A percentile compares a stretch with the other conserved stretches of the same genome.
These are phyloP conservation scores for Halichoeres trimaculatus DNA, from an alignment of 2,113 vertebrate species.

Conservation along the genomic window DNA sequence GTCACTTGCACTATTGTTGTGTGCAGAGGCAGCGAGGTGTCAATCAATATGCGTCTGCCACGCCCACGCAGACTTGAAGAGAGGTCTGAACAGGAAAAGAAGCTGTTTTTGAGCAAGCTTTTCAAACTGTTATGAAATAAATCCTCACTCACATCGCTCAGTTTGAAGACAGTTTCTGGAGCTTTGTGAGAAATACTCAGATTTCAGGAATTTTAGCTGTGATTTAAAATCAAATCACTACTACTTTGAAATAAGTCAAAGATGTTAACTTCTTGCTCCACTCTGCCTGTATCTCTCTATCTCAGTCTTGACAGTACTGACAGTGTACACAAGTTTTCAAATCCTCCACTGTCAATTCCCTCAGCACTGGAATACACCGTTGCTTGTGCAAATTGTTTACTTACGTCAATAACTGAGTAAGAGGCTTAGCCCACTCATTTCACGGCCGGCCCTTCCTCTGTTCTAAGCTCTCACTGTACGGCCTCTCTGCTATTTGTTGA, in stretches of 20 bases:
- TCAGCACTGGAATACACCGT: slow-evolving; percentile 53
- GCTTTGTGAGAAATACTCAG: no score
- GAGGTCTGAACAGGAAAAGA: no score
- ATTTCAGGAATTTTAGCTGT: no score
- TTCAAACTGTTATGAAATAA: no score
- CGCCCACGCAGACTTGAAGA: not conserved
- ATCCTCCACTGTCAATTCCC: slow-evolving; percentile 55
- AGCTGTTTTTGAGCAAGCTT: no score
- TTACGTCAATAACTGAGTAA: slow-evolving; percentile 66
- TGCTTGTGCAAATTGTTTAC: slow-evolving; percentile 67
- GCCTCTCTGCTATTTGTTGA: slow-evolving; percentile 21
- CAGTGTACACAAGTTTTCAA: slow-evolving; percentile 31
- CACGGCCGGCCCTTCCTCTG: slow-evolving; percentile 26
- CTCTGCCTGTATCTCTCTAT: not conserved
- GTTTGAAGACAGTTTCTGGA: no score
- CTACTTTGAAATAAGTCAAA: no score
- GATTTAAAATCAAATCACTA: no score
- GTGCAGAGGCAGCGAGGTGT: not conserved
- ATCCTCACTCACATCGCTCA: no score
- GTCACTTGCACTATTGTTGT: not conserved
- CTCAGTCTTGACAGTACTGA: slow-evolving; percentile 30
- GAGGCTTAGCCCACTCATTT: slow-evolving; percentile 69
- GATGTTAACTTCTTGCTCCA: not conserved
- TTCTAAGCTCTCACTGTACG: slow-evolving; percentile 25
- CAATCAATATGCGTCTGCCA: not conserved